Conservation (phyloP, 2,888 invertebrate genomes). For the Eupeodes luniger region DNA sequence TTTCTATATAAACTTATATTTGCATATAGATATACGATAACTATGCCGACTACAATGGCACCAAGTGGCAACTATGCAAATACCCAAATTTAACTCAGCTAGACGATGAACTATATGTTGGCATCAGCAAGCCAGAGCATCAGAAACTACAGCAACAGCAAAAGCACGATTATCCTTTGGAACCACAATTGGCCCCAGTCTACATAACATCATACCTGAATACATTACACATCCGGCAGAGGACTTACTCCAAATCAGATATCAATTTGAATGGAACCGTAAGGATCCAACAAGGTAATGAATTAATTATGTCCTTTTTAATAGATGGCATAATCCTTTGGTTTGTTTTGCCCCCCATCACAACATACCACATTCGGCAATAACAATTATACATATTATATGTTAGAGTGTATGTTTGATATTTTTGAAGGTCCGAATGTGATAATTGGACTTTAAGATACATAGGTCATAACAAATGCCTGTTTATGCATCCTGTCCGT, state of each 20-base stretch:
- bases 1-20: not conserved
- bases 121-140: slow-evolving; percentile 79
- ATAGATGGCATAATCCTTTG: slow-evolving; percentile 49
- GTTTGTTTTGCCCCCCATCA: slow-evolving; percentile 4
- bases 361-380: slow-evolving; percentile 37
- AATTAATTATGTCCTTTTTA: slow-evolving; percentile 68
- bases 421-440: not conserved
- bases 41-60: slow-evolving; percentile 89
- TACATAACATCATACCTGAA: slow-evolving; percentile 89
- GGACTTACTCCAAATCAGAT: slow-evolving; percentile 81
- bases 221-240: slow-evolving; percentile 87
- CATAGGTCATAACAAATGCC: not conserved
- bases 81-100: slow-evolving; percentile 77
- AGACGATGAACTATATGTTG: slow-evolving; percentile 60
- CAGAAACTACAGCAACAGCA: slow-evolving; percentile 86
- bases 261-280: slow-evolving; percentile 88
- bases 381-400: not conserved
- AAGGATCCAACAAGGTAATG: slow-evolving; percentile 86
- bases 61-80: slow-evolving; percentile 88
- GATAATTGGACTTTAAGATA: slow-evolving; percentile 8
- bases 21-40: slow-evolving; percentile 86
- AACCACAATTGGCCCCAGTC: slow-evolving; percentile 82
- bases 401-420: not conserved
- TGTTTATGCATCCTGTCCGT: not conserved
- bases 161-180: slow-evolving; percentile 84